phyloP scores from a whole-genome alignment of 1,140 invertebrate genomes.

The Drosophila ogumai region DNA sequence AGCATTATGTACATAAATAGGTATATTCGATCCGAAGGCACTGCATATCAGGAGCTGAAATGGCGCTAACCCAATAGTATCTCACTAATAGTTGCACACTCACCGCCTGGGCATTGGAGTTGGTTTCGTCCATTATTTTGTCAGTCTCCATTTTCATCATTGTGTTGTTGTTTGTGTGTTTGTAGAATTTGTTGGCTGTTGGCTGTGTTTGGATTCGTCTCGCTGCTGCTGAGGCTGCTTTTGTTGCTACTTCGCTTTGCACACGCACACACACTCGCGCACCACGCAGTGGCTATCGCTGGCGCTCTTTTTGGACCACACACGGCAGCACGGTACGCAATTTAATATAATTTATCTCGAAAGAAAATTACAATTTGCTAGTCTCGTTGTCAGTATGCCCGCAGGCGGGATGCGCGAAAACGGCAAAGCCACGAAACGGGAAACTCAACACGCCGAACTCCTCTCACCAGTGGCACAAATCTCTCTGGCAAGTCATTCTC shows the following conservation, averaged over 20 bases:
- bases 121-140: conserved; percentile 86
- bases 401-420: conserved; percentile 35
- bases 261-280: conserved; percentile 30
- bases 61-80: conserved; percentile 25
- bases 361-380: conserved; percentile 47
- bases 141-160: conserved; percentile 86
- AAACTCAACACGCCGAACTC: conserved; percentile 40
- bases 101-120: conserved; percentile 84
- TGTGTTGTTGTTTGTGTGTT: conserved; percentile 72
- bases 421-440: conserved; percentile 20
- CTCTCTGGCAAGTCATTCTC: conserved; percentile 23
- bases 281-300: conserved; percentile 31
- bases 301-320: conserved; percentile 20
- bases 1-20: conserved; percentile 48
- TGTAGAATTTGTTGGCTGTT: conserved; percentile 66
- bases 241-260: conserved; percentile 5
- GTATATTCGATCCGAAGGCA: conserved; percentile 3
- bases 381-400: conserved; percentile 45
- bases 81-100: conserved; percentile 39
- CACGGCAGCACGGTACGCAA: conserved; percentile 7
- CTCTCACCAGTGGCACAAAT: conserved; percentile 16
- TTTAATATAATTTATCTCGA: conserved; percentile 33
- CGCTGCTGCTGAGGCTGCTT: conserved; percentile 9
- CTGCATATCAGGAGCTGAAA: conserved; percentile 19
- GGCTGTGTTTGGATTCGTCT: conserved; percentile 39